Evolutionary conservation across 1,140 invertebrate genomes (phyloP).

Genomic region (Pseudomyrmex dendroicus): DNA sequence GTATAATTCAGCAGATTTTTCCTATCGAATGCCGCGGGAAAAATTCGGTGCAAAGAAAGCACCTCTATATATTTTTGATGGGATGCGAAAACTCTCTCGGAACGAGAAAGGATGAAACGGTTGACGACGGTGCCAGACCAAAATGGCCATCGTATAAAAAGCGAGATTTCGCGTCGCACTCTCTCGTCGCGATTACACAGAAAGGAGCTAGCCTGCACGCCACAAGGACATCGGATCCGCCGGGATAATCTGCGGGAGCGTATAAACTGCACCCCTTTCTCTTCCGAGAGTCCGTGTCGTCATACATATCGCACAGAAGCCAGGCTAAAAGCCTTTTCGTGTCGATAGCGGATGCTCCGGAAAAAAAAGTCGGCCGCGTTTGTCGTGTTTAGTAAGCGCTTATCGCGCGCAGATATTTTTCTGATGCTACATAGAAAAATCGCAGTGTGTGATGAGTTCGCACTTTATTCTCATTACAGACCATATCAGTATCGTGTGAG

Average conservation of each 20-base stretch:
- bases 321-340: constrained; percentile 52
- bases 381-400: constrained; percentile 21
- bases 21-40: neutral
- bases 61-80: neutral
- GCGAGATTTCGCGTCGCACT: neutral
- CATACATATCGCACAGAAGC: constrained; percentile 19
- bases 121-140: constrained; percentile 4
- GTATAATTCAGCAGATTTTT: constrained; percentile 19
- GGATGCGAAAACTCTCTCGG: neutral
- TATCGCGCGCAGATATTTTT: neutral
- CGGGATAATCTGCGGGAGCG: constrained; percentile 39
- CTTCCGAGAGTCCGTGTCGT: constrained; percentile 1
- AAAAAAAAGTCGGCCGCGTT: constrained; percentile 30
- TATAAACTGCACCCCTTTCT: constrained; percentile 19
- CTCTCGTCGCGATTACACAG: constrained; percentile 18
- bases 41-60: neutral
- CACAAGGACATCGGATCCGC: constrained; percentile 26
- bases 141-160: neutral
- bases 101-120: no score
- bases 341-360: constrained; percentile 26
- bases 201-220: neutral
- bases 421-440: no score
- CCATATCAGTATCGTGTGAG: neutral
- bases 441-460: no score
- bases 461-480: no score